These are phyloP conservation scores for Agapetus fuscipes DNA, from an alignment of 2,888 invertebrate species.

Conservation along the genomic window DNA sequence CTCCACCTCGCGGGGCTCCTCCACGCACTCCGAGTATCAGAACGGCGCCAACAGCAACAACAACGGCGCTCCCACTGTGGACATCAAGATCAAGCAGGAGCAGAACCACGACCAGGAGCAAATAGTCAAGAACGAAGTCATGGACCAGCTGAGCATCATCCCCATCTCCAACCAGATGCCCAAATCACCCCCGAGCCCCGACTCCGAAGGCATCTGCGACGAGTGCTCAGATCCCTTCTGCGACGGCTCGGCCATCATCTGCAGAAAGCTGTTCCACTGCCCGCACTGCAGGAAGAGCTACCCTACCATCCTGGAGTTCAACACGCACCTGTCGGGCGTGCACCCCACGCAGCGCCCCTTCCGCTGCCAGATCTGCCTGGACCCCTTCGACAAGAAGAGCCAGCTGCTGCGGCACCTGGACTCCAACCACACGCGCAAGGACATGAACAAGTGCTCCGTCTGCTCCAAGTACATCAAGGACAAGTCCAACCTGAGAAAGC, in stretches of 20 bases:
- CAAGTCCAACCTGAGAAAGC: slow-evolving; percentile 45
- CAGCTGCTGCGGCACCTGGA: slow-evolving; percentile 44
- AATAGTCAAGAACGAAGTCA: slow-evolving; percentile 19
- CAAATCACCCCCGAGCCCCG: slow-evolving; percentile 32
- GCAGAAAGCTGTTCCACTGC: slow-evolving; percentile 44
- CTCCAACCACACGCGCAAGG: slow-evolving; percentile 42
- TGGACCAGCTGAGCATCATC: slow-evolving; percentile 20
- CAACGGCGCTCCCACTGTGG: slow-evolving; percentile 7
- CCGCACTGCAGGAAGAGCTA: slow-evolving; percentile 47
- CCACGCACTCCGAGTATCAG: slow-evolving; percentile 37
- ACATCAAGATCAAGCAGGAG: slow-evolving; percentile 31
- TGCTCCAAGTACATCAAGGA: slow-evolving; percentile 48
- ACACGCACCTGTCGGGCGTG: slow-evolving; percentile 43
- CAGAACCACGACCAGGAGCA: slow-evolving; percentile 18
- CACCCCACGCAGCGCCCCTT: slow-evolving; percentile 46
- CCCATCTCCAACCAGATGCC: slow-evolving; percentile 17
- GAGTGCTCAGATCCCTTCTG: slow-evolving; percentile 46
- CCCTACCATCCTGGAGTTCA: slow-evolving; percentile 44
- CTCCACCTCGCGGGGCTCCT: slow-evolving; percentile 38
- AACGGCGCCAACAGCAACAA: slow-evolving; percentile 38
- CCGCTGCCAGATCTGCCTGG: slow-evolving; percentile 45
- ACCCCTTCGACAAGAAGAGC: slow-evolving; percentile 44
- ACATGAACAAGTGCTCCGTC: slow-evolving; percentile 46
- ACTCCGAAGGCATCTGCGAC: slow-evolving; percentile 42
- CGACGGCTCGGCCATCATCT: slow-evolving; percentile 38